Evolutionary conservation across 1,140 invertebrate species (phyloP).

Genomic region (Akabosia matsudoensis): DNA sequence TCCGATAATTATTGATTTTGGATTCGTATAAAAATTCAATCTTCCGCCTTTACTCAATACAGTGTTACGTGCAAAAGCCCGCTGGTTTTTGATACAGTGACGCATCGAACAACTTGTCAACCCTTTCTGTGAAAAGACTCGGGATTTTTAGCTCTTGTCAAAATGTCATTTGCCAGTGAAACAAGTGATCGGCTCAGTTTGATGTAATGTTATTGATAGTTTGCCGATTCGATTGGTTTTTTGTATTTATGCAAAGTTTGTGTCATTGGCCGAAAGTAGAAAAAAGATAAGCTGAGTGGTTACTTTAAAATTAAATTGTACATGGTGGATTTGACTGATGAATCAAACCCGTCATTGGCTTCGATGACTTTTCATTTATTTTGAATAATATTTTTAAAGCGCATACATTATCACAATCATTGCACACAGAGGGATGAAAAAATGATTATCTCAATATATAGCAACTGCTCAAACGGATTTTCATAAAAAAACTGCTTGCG

Average conservation of each 20-base stretch:
- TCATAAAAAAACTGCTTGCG: too few relatives aligned
- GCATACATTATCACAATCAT: not conserved
- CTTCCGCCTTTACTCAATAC: not conserved
- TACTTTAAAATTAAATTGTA: not conserved
- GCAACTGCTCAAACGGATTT: too few relatives aligned
- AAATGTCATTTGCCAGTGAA: constrained; percentile 3
- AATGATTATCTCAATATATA: too few relatives aligned
- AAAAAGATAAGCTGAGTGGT: not conserved
- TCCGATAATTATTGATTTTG: not conserved
- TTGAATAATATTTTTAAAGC: not conserved
- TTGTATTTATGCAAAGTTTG: not conserved
- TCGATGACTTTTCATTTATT: not conserved
- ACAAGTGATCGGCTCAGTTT: not conserved
- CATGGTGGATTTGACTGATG: not conserved
- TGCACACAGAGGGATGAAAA: too few relatives aligned
- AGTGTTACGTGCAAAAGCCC: too few relatives aligned
- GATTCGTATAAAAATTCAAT: not conserved
- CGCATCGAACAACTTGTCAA: too few relatives aligned
- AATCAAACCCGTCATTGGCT: not conserved
- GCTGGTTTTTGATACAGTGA: too few relatives aligned
- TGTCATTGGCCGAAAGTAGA: not conserved
- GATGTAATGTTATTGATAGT: not conserved
- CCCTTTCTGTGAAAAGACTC: constrained; percentile 4
- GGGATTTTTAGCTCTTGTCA: not conserved
- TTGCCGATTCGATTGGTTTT: constrained; percentile 2